A percentile compares a stretch with the other conserved stretches of the same genome.
Conservation (phyloP, 1,140 invertebrate species). For the Venturia canescens region DNA sequence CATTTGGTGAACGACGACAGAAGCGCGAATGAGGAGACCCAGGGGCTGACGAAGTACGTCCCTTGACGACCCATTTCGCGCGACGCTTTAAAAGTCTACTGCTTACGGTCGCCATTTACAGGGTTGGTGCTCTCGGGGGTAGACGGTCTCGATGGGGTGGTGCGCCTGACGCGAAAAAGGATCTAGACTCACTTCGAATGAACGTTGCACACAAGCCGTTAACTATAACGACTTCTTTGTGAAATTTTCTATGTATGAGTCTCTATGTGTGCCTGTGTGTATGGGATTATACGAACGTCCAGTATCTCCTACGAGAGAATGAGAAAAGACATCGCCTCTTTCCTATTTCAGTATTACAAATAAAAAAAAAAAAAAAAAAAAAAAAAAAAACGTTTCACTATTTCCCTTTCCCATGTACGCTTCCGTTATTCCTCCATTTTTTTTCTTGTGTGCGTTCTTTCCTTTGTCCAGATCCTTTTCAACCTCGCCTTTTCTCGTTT, state of each 20-base stretch:
- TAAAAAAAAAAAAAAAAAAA: too few species aligned
- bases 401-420: not conserved
- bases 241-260: not conserved
- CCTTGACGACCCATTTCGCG: slow-evolving; percentile 52
- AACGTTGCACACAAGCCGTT: slow-evolving; percentile 33
- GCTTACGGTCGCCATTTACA: slow-evolving; percentile 52
- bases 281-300: not conserved
- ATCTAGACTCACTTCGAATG: slow-evolving; percentile 22
- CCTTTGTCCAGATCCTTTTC: not conserved
- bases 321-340: not conserved
- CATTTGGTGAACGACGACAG: not conserved
- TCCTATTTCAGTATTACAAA: not conserved
- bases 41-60: slow-evolving; percentile 30
- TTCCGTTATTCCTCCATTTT: not conserved
- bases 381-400: not conserved
- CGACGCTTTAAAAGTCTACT: slow-evolving; percentile 54
- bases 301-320: not conserved
- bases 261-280: not conserved
- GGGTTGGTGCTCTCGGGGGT: slow-evolving; percentile 20
- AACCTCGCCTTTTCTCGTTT: not conserved
- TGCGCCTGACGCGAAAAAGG: slow-evolving; percentile 21
- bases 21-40: slow-evolving; percentile 23
- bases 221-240: slow-evolving; percentile 38
- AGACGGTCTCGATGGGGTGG: slow-evolving; percentile 8
- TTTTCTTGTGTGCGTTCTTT: not conserved